Percentiles rank a stretch among this genome's conserved stretches.
Conservation (phyloP, 2,113 vertebrate species). For the Rhinolophus ferrumequinum region DNA sequence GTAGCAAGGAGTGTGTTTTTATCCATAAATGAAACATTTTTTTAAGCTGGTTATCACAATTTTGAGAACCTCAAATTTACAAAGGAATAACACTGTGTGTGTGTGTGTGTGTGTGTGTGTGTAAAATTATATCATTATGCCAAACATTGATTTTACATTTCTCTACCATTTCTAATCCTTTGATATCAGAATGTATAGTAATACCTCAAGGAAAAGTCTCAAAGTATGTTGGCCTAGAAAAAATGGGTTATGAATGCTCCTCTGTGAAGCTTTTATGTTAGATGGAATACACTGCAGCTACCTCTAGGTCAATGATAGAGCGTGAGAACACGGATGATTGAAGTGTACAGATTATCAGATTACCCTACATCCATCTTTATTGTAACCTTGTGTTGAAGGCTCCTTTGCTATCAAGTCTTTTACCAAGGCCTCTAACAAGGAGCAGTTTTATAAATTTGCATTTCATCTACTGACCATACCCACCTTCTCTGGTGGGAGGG, state of each 20-base stretch:
- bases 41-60: neutral
- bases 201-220: neutral
- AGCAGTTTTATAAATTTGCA: neutral
- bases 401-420: neutral
- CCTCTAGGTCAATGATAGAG: neutral
- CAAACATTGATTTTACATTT: neutral
- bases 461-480: neutral
- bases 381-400: neutral
- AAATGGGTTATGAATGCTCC: neutral
- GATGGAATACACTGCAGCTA: neutral
- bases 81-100: neutral
- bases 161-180: neutral
- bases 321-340: neutral
- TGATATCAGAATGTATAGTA: neutral
- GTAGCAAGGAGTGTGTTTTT: neutral
- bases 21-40: neutral
- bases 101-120: neutral
- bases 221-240: neutral
- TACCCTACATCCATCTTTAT: neutral
- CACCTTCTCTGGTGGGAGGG: neutral
- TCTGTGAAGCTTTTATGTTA: neutral
- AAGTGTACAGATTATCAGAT: neutral
- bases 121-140: neutral
- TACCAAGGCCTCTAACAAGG: neutral
- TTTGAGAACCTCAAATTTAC: neutral